Evolutionary conservation across 37 sponge, comb jelly and placozoan genomes (phyloP).

Genomic region (Aphrocallistes beatrix): DNA sequence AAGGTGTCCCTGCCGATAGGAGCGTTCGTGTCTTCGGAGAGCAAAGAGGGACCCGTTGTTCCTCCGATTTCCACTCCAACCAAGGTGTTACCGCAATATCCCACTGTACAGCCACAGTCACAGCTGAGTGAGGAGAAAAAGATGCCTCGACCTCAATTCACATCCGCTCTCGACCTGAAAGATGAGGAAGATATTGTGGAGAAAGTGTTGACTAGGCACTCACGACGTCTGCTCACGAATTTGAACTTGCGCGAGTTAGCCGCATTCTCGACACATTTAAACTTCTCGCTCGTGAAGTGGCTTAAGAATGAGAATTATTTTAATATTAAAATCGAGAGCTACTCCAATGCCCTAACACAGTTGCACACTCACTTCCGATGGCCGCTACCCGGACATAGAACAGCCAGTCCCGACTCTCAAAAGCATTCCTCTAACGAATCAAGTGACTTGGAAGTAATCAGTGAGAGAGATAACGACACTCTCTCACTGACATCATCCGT

Average conservation of each 20-base stretch:
- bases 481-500: not conserved
- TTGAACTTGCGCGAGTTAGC: constrained; percentile 57
- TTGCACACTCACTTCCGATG: not conserved
- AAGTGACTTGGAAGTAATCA: not conserved
- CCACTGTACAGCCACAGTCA: not conserved
- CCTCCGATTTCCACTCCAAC: not conserved
- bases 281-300: constrained; percentile 62
- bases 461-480: not conserved
- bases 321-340: not conserved
- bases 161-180: constrained; percentile 40
- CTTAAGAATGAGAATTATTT: constrained; percentile 43
- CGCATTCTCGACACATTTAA: constrained; percentile 61
- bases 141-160: constrained; percentile 73
- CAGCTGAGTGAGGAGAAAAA: constrained; percentile 6
- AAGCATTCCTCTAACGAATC: not conserved
- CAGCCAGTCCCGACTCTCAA: not conserved
- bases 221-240: constrained; percentile 52
- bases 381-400: not conserved
- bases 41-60: not conserved
- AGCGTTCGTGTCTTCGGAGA: not conserved
- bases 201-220: constrained; percentile 65
- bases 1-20: not conserved
- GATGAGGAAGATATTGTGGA: constrained; percentile 75
- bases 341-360: not conserved
- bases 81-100: not conserved